phyloP scores from a whole-genome alignment of 2,888 invertebrate species.

The Trichopoda pennipes region DNA sequence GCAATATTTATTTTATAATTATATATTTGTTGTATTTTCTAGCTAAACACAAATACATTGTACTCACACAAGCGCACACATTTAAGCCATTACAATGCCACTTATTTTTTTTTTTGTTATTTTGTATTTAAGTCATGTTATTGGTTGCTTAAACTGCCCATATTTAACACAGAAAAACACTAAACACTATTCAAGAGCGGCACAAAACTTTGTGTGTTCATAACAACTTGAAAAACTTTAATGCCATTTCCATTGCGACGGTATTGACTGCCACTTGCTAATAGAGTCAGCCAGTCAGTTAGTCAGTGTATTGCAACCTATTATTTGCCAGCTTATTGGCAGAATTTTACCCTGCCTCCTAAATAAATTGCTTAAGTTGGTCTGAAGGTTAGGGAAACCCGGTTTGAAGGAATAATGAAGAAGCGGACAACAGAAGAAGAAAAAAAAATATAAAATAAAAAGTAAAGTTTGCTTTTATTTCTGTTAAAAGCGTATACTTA shows the following conservation, averaged over 20 bases:
- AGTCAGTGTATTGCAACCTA: slow-evolving; percentile 36
- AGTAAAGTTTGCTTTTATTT: slow-evolving; percentile 56
- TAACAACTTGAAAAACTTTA: slow-evolving; percentile 38
- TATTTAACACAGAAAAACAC: slow-evolving; percentile 63
- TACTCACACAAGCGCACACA: background rate
- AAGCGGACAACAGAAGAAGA: background rate
- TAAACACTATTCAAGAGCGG: slow-evolving; percentile 42
- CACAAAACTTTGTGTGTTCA: slow-evolving; percentile 44
- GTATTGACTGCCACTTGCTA: slow-evolving; percentile 21
- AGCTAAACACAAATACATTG: slow-evolving; percentile 34
- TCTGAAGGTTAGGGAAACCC: slow-evolving; percentile 67
- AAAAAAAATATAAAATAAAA: slow-evolving; percentile 26
- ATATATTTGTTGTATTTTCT: slow-evolving; percentile 56
- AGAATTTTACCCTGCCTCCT: slow-evolving; percentile 28
- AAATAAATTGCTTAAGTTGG: slow-evolving; percentile 38
- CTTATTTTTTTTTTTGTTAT: too few relatives aligned
- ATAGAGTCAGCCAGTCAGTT: slow-evolving; percentile 6
- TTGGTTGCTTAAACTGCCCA: slow-evolving; percentile 67
- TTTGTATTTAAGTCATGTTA: slow-evolving; percentile 64
- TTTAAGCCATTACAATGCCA: slow-evolving; percentile 46
- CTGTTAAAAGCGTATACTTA: slow-evolving; percentile 64
- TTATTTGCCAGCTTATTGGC: slow-evolving; percentile 52
- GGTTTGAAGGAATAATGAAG: slow-evolving; percentile 42
- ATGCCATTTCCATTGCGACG: slow-evolving; percentile 30
- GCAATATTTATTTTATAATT: slow-evolving; percentile 56